phyloP scores from a whole-genome alignment of 2,797 vertebrate species.

The Hozukius guyotensis region DNA sequence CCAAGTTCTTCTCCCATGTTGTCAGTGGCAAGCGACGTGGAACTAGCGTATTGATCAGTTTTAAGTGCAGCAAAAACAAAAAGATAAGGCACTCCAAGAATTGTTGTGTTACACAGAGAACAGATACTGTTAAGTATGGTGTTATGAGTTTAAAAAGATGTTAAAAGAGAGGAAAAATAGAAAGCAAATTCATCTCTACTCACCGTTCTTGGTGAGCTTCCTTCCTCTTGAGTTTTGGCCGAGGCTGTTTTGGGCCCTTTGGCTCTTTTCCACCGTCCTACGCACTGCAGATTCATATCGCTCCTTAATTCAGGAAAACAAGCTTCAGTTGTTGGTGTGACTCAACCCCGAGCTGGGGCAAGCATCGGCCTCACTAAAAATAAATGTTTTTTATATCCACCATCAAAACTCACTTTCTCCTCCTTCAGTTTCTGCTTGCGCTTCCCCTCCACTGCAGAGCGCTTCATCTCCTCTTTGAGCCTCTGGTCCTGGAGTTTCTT shows the following conservation, averaged over 20 bases:
- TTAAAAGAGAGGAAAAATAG: slow-evolving; percentile 7
- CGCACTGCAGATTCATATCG: slow-evolving; percentile 91
- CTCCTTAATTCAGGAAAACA: slow-evolving; percentile 81
- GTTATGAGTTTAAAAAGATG: slow-evolving; percentile 31
- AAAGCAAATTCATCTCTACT: not conserved
- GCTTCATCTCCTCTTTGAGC: slow-evolving; percentile 88
- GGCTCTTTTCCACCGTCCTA: slow-evolving; percentile 92
- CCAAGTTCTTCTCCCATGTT: slow-evolving; percentile 93
- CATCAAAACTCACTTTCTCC: slow-evolving; percentile 84
- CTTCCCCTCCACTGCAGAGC: slow-evolving; percentile 93
- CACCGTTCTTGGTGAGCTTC: slow-evolving; percentile 83
- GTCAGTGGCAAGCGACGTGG: slow-evolving; percentile 80
- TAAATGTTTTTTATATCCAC: not conserved
- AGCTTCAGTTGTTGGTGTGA: not conserved
- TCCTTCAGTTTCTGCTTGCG: slow-evolving; percentile 89
- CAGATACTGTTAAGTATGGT: slow-evolving; percentile 8
- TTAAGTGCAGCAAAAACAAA: slow-evolving; percentile 46
- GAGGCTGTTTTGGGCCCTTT: slow-evolving; percentile 85
- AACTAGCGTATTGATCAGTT: slow-evolving; percentile 70
- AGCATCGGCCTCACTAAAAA: not conserved
- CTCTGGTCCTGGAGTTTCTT: slow-evolving; percentile 91
- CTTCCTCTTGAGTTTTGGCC: slow-evolving; percentile 87
- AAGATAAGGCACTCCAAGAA: slow-evolving; percentile 48
- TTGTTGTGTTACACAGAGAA: slow-evolving; percentile 14
- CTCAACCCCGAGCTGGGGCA: not conserved